These are phyloP conservation scores for Apamea crenata DNA, from an alignment of 2,888 invertebrate species.

Conservation along the genomic window DNA sequence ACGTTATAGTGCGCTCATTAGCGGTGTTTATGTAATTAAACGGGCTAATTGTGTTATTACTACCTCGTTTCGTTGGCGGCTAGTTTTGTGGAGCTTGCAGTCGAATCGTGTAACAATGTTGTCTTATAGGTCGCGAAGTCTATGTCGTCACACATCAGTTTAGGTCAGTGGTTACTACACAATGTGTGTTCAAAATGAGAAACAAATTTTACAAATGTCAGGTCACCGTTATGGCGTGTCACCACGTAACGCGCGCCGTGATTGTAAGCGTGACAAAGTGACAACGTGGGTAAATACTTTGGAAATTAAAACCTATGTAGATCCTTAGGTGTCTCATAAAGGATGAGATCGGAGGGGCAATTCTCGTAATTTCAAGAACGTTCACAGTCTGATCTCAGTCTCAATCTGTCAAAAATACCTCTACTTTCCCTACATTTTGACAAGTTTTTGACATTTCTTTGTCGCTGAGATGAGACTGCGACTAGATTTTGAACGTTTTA, in stretches of 20 bases:
- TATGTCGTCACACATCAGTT: neutral
- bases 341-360: slow-evolving; percentile 26
- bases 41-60: slow-evolving; percentile 27
- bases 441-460: no score
- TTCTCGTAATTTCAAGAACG: no score
- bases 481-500: no score
- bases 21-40: slow-evolving; percentile 26
- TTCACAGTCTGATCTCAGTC: no score
- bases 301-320: neutral
- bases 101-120: slow-evolving; percentile 17
- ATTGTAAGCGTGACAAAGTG: neutral
- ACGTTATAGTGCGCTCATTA: slow-evolving; percentile 14
- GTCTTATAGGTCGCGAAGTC: neutral
- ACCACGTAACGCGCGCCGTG: no score
- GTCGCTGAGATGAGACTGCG: no score
- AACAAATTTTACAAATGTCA: slow-evolving; percentile 17
- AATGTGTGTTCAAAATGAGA: slow-evolving; percentile 19
- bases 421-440: no score
- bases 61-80: slow-evolving; percentile 5
- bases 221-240: slow-evolving; percentile 8
- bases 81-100: slow-evolving; percentile 19
- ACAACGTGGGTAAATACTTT: neutral
- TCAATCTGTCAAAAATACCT: no score
- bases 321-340: neutral
- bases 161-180: slow-evolving; percentile 2